Conservation (phyloP, 2,113 vertebrate genomes). For the Rhizomys pruinosus region DNA sequence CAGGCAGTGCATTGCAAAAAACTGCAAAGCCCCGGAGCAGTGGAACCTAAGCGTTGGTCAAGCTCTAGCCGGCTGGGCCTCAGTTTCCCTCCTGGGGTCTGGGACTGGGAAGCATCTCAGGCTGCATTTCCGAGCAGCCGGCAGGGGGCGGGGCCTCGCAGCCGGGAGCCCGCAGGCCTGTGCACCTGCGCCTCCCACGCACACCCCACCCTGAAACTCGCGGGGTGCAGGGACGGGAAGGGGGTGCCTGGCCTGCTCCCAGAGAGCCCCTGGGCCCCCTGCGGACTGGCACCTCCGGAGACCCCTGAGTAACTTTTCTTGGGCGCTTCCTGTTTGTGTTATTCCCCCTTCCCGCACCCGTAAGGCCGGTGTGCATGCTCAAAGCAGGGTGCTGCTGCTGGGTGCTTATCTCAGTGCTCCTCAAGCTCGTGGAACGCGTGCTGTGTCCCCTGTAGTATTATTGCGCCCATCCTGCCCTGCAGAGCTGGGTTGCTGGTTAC, state of each 20-base stretch:
- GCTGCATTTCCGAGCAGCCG: background rate
- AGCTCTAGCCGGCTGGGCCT: background rate
- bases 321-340: background rate
- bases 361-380: background rate
- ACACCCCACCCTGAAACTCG: constrained; percentile 43
- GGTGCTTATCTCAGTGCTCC: background rate
- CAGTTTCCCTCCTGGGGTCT: background rate
- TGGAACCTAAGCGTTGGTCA: too few species aligned
- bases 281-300: background rate
- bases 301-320: background rate
- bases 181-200: constrained; percentile 61
- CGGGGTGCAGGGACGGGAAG: background rate
- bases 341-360: accelerated
- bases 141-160: constrained; percentile 19
- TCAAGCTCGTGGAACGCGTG: background rate
- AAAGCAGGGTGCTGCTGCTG: too few species aligned
- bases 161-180: too few species aligned
- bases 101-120: background rate
- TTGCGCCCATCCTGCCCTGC: background rate
- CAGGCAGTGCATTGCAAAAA: background rate
- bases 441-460: background rate
- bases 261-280: background rate
- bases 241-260: background rate
- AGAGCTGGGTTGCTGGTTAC: background rate
- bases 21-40: too few species aligned